A percentile compares a stretch with the other conserved stretches of the same genome.
phyloP scores from a whole-genome alignment of 2,888 invertebrate genomes.

The Mythimna albipuncta region DNA sequence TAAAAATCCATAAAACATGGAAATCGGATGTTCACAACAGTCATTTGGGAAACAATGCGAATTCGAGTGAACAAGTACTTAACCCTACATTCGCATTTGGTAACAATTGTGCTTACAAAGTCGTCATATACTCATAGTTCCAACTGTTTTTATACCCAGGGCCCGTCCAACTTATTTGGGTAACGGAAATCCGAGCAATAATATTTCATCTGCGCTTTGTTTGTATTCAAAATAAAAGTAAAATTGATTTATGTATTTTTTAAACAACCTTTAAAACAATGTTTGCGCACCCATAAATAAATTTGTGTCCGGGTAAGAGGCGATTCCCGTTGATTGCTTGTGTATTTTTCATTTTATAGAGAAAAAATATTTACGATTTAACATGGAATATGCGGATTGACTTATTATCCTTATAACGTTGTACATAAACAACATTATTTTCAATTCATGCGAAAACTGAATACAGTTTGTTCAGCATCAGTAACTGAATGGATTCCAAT shows the following conservation, averaged over 20 bases:
- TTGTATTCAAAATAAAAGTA: slow-evolving; percentile 53
- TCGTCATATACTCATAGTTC: slow-evolving; percentile 25
- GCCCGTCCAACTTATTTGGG: slow-evolving; percentile 32
- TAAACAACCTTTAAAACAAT: slow-evolving; percentile 54
- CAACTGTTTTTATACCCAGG: slow-evolving; percentile 29
- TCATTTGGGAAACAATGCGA: slow-evolving; percentile 31
- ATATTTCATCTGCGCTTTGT: slow-evolving; percentile 52
- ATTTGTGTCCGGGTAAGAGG: slow-evolving; percentile 40
- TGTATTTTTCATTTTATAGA: slow-evolving; percentile 35
- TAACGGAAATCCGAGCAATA: slow-evolving; percentile 54
- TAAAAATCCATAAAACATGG: not conserved
- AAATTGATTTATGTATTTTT: slow-evolving; percentile 52
- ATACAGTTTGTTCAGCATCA: too few relatives aligned
- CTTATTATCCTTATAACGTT: not conserved
- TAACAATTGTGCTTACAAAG: slow-evolving; percentile 21
- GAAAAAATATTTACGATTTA: slow-evolving; percentile 5
- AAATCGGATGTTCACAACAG: slow-evolving; percentile 2
- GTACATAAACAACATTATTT: too few relatives aligned
- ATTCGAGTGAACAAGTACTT: slow-evolving; percentile 3
- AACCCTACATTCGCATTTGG: not conserved
- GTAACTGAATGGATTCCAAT: too few relatives aligned
- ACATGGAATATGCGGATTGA: not conserved
- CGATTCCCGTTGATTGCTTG: slow-evolving; percentile 41
- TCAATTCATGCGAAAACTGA: too few relatives aligned
- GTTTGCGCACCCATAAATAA: slow-evolving; percentile 46